A percentile compares a stretch with the other conserved stretches of the same genome.
Conservation (phyloP, 2,888 invertebrate species). For the Altica lythri region DNA sequence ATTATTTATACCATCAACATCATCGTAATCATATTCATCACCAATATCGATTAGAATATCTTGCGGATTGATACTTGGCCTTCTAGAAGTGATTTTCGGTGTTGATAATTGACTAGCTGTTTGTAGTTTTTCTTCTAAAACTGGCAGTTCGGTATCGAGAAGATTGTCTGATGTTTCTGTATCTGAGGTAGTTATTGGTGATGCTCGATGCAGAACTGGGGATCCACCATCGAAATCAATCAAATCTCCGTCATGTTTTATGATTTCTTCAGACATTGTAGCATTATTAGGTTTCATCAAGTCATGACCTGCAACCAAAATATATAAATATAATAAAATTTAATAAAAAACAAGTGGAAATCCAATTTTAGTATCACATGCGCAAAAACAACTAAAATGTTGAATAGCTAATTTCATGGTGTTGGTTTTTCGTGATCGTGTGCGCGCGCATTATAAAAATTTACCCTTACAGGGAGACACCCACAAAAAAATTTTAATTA, state of each 20-base stretch:
- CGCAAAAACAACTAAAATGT: no score
- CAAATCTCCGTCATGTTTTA: conserved; percentile 46
- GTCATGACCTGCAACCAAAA: conserved; percentile 42
- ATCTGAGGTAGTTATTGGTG: conserved; percentile 23
- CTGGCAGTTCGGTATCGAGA: conserved; percentile 52
- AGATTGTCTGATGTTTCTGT: conserved; percentile 47
- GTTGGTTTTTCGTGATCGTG: no score
- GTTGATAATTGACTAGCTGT: conserved; percentile 36
- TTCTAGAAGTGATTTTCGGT: conserved; percentile 28
- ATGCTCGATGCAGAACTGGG: conserved; percentile 45
- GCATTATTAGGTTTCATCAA: conserved; percentile 23
- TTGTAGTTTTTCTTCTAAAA: conserved; percentile 52
- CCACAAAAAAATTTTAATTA: no score
- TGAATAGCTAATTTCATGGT: no score
- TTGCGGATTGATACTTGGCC: conserved; percentile 50
- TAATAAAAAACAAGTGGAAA: no score
- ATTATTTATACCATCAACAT: conserved; percentile 17
- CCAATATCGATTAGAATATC: conserved; percentile 54
- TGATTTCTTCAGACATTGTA: conserved; percentile 36
- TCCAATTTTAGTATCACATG: no score
- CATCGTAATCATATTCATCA: conserved; percentile 29
- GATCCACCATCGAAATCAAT: conserved; percentile 53
- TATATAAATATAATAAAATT: neutral
- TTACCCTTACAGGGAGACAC: no score
- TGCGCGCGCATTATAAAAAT: no score